A percentile compares a stretch with the other conserved stretches of the same genome.
Conservation (phyloP, 2,113 vertebrate genomes). For the Odocoileus hemionus region DNA sequence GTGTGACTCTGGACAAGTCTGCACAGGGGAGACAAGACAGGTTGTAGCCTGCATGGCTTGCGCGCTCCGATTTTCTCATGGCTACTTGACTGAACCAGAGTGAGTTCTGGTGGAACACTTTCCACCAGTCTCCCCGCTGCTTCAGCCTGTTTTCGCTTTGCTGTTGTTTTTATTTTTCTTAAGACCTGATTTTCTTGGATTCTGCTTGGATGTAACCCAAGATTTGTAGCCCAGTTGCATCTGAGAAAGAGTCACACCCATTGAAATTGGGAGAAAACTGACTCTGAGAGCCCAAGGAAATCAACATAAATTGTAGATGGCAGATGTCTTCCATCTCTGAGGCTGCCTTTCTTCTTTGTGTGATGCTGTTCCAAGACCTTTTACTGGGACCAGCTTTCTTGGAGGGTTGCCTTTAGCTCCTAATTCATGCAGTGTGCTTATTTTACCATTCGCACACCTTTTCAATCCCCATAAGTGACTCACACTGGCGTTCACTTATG, state of each 20-base stretch:
- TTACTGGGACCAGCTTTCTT: not conserved
- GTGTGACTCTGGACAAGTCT: not conserved
- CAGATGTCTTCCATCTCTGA: not conserved
- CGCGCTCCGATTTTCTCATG: not conserved
- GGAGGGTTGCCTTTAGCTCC: not conserved
- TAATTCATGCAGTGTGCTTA: not conserved
- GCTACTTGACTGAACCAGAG: not conserved
- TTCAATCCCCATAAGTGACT: not conserved
- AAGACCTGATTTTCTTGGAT: not conserved
- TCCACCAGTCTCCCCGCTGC: not conserved
- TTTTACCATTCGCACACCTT: not conserved
- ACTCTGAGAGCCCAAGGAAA: not conserved
- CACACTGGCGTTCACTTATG: not conserved
- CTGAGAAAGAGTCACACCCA: not conserved
- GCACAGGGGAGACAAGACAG: not conserved
- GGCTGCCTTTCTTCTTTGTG: not conserved
- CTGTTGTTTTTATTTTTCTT: not conserved
- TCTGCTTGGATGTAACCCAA: not conserved
- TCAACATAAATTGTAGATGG: not conserved
- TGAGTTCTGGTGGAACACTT: not conserved
- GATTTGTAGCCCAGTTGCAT: not conserved
- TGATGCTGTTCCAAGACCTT: not conserved
- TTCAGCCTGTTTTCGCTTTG: not conserved
- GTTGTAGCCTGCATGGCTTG: not conserved
- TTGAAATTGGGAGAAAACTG: not conserved